Conservation (phyloP, 2,797 vertebrate genomes). For the Gallinago nigripennis region DNA sequence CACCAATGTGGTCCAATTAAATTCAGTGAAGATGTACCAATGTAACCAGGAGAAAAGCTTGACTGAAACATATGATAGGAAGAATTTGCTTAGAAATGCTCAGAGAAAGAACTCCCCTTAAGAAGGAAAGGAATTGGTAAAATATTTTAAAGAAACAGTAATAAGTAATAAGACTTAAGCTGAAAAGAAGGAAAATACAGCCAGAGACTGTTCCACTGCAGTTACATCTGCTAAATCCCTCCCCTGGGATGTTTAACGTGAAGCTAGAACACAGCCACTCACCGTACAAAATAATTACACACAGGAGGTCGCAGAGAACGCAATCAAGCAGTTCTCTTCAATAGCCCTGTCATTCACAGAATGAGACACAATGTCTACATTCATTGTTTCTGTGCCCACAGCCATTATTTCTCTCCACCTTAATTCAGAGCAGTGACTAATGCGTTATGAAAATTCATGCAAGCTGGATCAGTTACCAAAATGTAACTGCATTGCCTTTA, state of each 20-base stretch:
- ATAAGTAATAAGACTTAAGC: background rate
- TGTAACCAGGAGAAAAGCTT: background rate
- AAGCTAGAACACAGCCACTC: background rate
- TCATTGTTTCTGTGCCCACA: background rate
- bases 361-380: background rate
- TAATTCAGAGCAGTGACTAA: constrained; percentile 4
- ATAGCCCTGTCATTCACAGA: background rate
- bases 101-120: background rate
- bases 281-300: background rate
- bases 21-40: background rate
- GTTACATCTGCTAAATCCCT: background rate
- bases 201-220: background rate
- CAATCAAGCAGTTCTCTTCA: background rate
- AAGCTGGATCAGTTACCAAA: background rate
- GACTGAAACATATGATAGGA: background rate
- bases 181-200: background rate
- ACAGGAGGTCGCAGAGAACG: background rate
- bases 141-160: background rate
- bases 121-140: background rate
- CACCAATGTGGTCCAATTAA: background rate
- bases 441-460: background rate
- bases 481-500: background rate
- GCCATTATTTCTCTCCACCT: background rate
- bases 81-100: background rate
- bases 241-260: background rate